These are phyloP conservation scores for Ichneumoninae sp. DNA, from an alignment of 2,888 invertebrate genomes.

Conservation along the genomic window DNA sequence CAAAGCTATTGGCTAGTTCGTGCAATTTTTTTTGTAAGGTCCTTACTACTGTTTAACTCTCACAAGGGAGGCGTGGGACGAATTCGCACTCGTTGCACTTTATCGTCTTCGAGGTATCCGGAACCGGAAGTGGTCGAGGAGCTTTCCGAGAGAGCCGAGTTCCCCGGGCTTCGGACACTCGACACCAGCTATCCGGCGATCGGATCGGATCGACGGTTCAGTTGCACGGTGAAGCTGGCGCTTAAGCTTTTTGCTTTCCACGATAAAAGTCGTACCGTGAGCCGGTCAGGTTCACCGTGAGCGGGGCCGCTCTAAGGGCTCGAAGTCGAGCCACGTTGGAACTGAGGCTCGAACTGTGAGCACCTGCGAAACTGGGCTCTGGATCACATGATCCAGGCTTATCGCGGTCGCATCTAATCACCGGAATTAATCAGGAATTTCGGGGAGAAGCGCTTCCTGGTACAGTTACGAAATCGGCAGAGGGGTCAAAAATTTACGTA, in stretches of 20 bases:
- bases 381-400: background rate
- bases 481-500: background rate
- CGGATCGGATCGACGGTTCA: constrained; percentile 31
- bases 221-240: background rate
- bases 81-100: constrained; percentile 2
- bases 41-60: background rate
- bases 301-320: background rate
- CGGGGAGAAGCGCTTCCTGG: background rate
- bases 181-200: constrained; percentile 59
- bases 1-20: background rate
- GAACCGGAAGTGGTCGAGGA: constrained; percentile 69
- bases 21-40: background rate
- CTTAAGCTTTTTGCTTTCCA: background rate
- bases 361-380: constrained; percentile 30
- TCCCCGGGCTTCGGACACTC: constrained; percentile 46
- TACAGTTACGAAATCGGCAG: constrained; percentile 39
- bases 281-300: background rate
- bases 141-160: constrained; percentile 61
- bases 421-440: constrained; percentile 16
- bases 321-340: background rate
- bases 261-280: background rate
- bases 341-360: background rate
- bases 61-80: constrained; percentile 19
- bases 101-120: constrained; percentile 53
- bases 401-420: constrained; percentile 18